Percentiles rank a stretch among this genome's conserved stretches.
These are phyloP conservation scores for Turnix velox DNA, from an alignment of 2,113 vertebrate genomes.

Conservation along the genomic window DNA sequence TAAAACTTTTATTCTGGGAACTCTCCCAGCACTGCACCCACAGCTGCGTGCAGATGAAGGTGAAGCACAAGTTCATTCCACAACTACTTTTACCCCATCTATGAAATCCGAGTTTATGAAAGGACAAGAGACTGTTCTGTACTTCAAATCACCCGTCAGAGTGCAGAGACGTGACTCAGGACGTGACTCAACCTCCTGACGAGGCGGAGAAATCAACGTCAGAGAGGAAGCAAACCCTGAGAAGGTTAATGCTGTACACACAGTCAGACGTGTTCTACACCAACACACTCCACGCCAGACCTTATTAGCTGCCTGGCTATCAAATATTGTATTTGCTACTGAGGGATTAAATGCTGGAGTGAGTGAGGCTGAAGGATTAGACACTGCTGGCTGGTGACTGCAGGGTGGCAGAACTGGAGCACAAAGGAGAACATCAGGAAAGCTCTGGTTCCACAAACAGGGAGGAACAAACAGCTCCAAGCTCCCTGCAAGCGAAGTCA, in stretches of 20 bases:
- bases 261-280: not conserved
- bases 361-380: slow-evolving; percentile 79
- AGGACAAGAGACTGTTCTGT: not conserved
- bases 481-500: slow-evolving; percentile 80
- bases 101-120: not conserved
- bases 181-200: not conserved
- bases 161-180: not conserved
- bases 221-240: not conserved
- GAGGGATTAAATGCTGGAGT: slow-evolving; percentile 77
- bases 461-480: slow-evolving; percentile 76
- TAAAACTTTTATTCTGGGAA: not conserved
- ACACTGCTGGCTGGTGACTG: slow-evolving; percentile 74
- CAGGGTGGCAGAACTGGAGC: slow-evolving; percentile 85
- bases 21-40: not conserved
- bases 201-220: rapidly evolving
- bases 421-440: slow-evolving; percentile 81
- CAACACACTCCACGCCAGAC: slow-evolving; percentile 66
- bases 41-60: not conserved
- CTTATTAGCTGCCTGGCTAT: slow-evolving; percentile 71
- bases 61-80: not conserved
- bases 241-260: rapidly evolving
- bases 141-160: not conserved
- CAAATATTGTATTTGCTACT: slow-evolving; percentile 69
- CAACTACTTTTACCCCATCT: not conserved
- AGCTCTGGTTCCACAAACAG: slow-evolving; percentile 81